phyloP scores from a whole-genome alignment of 2,888 invertebrate genomes.

The Dichetophora obliterata region DNA sequence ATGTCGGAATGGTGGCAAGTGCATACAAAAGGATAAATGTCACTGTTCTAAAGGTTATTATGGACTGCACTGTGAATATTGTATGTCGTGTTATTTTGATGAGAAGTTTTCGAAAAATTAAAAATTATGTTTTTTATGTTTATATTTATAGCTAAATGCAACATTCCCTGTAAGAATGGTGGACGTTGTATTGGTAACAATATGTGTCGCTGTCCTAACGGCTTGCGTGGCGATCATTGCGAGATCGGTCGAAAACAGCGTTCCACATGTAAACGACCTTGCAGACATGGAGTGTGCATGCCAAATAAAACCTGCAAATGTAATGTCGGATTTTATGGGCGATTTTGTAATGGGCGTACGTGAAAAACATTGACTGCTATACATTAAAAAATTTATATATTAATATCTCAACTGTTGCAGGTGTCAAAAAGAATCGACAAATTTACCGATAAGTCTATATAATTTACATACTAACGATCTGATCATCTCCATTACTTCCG shows the following conservation, averaged over 20 bases:
- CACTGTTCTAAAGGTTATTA: conserved; percentile 93
- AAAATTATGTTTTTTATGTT: neutral
- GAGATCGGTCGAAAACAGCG: conserved; percentile 85
- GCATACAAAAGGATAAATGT: conserved; percentile 94
- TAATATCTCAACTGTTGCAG: conserved; percentile 44
- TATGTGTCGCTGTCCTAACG: conserved; percentile 88
- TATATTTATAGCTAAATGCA: conserved; percentile 79
- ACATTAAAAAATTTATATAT: neutral
- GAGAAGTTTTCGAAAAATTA: neutral
- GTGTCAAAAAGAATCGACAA: conserved; percentile 55
- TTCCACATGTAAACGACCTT: conserved; percentile 80
- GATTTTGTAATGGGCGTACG: conserved; percentile 83
- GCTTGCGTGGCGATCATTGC: conserved; percentile 90
- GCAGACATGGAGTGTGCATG: conserved; percentile 83
- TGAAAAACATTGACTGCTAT: conserved; percentile 10
- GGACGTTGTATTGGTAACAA: conserved; percentile 91
- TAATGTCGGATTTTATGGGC: conserved; percentile 86
- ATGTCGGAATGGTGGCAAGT: conserved; percentile 94
- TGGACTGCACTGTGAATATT: conserved; percentile 90
- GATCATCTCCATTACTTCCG: too few relatives aligned
- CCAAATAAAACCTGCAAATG: conserved; percentile 81
- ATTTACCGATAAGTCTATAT: conserved; percentile 47
- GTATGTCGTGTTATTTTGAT: conserved; percentile 73
- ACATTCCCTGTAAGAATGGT: conserved; percentile 91
- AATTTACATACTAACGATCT: too few relatives aligned